Evolutionary conservation across 2,888 invertebrate genomes (phyloP).

Genomic region (Chrysolina oricalcia): DNA sequence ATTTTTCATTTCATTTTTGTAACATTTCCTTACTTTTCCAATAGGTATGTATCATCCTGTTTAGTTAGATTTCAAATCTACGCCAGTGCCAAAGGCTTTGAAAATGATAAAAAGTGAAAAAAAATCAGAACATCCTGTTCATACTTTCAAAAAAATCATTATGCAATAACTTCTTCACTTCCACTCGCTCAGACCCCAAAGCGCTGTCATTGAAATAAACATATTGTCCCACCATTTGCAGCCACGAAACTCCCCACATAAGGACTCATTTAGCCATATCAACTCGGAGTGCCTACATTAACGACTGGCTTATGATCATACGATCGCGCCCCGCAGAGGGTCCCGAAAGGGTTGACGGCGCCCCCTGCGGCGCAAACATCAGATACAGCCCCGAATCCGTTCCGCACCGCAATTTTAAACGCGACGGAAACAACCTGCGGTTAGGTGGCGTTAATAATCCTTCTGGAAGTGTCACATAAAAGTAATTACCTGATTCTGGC

Average conservation of each 20-base stretch:
- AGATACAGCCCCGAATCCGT: slow-evolving; percentile 51
- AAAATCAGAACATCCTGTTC: too few species aligned
- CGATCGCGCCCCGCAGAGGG: slow-evolving; percentile 5
- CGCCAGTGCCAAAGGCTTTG: too few species aligned
- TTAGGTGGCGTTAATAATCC: slow-evolving; percentile 55
- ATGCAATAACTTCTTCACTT: not conserved
- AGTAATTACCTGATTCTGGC: not conserved
- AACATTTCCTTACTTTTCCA: too few species aligned
- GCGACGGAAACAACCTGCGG: slow-evolving; percentile 56
- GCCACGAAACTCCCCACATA: not conserved
- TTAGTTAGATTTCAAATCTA: too few species aligned
- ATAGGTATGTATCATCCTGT: too few species aligned
- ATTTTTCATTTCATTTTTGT: too few species aligned
- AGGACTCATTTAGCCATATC: slow-evolving; percentile 21
- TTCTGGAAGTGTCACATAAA: slow-evolving; percentile 29
- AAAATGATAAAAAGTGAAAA: too few species aligned
- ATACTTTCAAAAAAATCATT: too few species aligned
- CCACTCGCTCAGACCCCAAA: not conserved
- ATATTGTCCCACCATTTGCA: not conserved
- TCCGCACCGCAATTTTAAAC: slow-evolving; percentile 50
- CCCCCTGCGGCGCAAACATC: slow-evolving; percentile 48
- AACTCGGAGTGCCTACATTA: not conserved
- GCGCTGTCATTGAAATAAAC: not conserved
- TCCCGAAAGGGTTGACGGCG: slow-evolving; percentile 27
- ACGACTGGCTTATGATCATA: not conserved